Evolutionary conservation across 1,140 invertebrate genomes (phyloP).

Genomic region (Limonius californicus): DNA sequence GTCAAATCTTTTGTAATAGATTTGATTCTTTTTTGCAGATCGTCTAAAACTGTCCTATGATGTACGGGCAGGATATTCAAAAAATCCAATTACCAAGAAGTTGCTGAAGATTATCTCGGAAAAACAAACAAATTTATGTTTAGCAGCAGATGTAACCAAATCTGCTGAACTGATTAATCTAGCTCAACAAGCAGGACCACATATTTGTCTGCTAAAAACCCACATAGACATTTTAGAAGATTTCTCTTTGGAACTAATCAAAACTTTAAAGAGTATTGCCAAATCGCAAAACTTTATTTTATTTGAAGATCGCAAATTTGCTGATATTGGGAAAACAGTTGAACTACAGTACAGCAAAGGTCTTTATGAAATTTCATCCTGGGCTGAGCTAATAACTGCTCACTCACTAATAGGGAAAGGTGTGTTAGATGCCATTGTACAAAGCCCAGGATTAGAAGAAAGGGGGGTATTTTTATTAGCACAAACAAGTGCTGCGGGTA

Average conservation of each 20-base stretch:
- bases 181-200: conserved; percentile 71
- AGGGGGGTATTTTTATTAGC: conserved; percentile 74
- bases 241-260: conserved; percentile 64
- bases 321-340: conserved; percentile 94
- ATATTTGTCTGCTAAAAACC: conserved; percentile 87
- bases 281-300: conserved; percentile 81
- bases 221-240: conserved; percentile 88
- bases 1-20: no score
- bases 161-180: conserved; percentile 67
- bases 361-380: conserved; percentile 71
- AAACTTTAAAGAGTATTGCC: conserved; percentile 64
- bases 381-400: conserved; percentile 89
- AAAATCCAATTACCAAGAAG: conserved; percentile 59
- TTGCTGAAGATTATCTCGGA: conserved; percentile 75
- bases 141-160: conserved; percentile 78
- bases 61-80: conserved; percentile 55
- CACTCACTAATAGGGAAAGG: conserved; percentile 83
- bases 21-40: conserved; percentile 41
- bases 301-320: conserved; percentile 96
- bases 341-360: conserved; percentile 75
- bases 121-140: conserved; percentile 84
- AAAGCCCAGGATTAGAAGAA: conserved; percentile 39
- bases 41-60: conserved; percentile 57
- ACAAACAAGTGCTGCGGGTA: conserved; percentile 82
- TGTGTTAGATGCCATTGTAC: conserved; percentile 71